These are phyloP conservation scores for Conopomorpha cramerella DNA, from an alignment of 1,140 invertebrate genomes.

Conservation along the genomic window DNA sequence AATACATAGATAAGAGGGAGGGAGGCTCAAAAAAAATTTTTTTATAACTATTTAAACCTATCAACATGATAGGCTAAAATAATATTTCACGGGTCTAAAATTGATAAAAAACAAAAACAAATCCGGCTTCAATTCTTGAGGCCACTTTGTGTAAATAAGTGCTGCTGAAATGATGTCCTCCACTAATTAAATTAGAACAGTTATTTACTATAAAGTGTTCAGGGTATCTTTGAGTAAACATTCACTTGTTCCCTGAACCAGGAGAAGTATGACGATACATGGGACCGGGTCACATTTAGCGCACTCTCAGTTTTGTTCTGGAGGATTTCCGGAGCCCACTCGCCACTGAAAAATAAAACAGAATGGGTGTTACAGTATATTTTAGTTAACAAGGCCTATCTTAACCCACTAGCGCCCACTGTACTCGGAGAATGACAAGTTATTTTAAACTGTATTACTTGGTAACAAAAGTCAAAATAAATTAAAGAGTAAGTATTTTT, in stretches of 20 bases:
- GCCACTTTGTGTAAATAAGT: not conserved
- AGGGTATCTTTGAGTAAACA: slow-evolving; percentile 69
- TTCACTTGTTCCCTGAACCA: slow-evolving; percentile 77
- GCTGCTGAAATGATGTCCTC: not conserved
- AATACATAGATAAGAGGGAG: too few species aligned
- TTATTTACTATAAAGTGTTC: slow-evolving; percentile 24
- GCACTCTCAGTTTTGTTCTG: slow-evolving; percentile 67
- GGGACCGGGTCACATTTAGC: slow-evolving; percentile 66
- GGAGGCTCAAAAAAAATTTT: too few species aligned
- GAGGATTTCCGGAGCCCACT: slow-evolving; percentile 75
- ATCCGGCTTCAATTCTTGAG: not conserved
- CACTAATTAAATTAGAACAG: not conserved
- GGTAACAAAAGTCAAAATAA: too few species aligned
- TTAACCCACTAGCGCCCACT: too few species aligned
- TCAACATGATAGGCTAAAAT: not conserved
- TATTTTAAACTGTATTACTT: too few species aligned
- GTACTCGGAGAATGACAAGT: too few species aligned
- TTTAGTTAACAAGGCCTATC: too few species aligned
- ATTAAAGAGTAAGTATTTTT: too few species aligned
- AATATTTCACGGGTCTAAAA: not conserved
- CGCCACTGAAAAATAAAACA: slow-evolving; percentile 64
- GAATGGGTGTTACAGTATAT: too few species aligned
- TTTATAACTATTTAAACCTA: not conserved
- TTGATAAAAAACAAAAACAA: not conserved
- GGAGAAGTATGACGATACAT: slow-evolving; percentile 68